phyloP scores from a whole-genome alignment of 2,888 invertebrate species.

The Zootermopsis nevadensis region DNA sequence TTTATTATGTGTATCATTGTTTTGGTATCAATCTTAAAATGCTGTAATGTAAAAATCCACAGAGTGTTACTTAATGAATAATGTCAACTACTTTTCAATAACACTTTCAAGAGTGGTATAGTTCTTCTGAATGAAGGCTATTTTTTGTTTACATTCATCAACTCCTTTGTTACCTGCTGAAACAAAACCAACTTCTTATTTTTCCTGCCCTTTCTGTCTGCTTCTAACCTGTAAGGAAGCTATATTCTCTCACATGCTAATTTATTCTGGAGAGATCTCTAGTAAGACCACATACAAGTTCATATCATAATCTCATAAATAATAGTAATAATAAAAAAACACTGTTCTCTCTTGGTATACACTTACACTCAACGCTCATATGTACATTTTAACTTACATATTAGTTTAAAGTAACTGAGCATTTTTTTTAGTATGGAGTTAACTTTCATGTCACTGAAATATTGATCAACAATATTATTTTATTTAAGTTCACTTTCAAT shows the following conservation, averaged over 20 bases:
- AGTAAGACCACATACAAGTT: conserved; percentile 35
- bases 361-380: conserved; percentile 33
- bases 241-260: conserved; percentile 37
- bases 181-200: conserved; percentile 31
- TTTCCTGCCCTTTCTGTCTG: conserved; percentile 20
- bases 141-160: conserved; percentile 23
- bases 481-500: conserved; percentile 37
- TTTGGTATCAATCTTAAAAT: conserved; percentile 40
- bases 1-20: conserved; percentile 23
- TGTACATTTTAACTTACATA: conserved; percentile 38
- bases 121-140: conserved; percentile 29
- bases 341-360: conserved; percentile 4
- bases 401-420: conserved; percentile 34
- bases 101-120: conserved; percentile 38
- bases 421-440: conserved; percentile 39
- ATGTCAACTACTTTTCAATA: conserved; percentile 27
- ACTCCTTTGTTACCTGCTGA: conserved; percentile 26
- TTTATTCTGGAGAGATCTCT: conserved; percentile 34
- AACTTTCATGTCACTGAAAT: conserved; percentile 19
- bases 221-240: conserved; percentile 38
- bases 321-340: conserved; percentile 38
- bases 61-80: conserved; percentile 32
- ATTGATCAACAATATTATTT: conserved; percentile 41
- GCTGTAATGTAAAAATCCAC: conserved; percentile 45
- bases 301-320: conserved; percentile 31